These are phyloP conservation scores for Mungos mungo DNA, from an alignment of 2,113 vertebrate genomes.

Conservation along the genomic window DNA sequence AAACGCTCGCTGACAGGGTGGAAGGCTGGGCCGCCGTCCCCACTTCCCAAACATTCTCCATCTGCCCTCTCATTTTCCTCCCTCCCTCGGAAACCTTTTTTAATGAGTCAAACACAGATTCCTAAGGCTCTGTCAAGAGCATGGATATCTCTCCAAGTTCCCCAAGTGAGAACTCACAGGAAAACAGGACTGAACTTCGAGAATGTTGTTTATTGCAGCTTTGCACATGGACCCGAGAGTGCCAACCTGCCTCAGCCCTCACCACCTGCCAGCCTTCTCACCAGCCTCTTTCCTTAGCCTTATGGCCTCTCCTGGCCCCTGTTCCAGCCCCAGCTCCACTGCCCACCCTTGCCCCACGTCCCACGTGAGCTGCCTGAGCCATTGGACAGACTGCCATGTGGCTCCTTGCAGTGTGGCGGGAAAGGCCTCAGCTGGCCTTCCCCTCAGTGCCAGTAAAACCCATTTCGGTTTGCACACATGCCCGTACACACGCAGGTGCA, in stretches of 20 bases:
- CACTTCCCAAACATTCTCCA: not conserved
- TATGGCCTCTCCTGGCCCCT: conserved; percentile 4
- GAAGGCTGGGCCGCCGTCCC: not conserved
- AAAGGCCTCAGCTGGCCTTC: not conserved
- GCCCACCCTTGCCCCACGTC: not conserved
- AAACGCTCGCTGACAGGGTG: not conserved
- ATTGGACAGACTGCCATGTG: accelerated
- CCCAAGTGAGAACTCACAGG: conserved; percentile 31
- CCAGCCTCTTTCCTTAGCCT: conserved; percentile 70
- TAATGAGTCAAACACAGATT: not conserved
- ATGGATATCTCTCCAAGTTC: not conserved
- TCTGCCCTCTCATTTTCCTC: not conserved
- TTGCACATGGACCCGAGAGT: conserved; percentile 69
- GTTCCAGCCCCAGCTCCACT: not conserved
- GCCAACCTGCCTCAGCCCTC: conserved; percentile 34
- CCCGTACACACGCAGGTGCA: not conserved
- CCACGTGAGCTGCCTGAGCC: not conserved
- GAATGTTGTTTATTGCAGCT: conserved; percentile 73
- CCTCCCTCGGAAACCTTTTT: not conserved
- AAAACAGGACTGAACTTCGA: conserved; percentile 57
- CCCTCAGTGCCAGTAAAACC: not conserved
- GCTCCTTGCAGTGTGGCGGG: not conserved
- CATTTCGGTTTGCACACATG: not conserved
- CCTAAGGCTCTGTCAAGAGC: conserved; percentile 37
- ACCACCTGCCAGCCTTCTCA: conserved; percentile 56